phyloP scores from a whole-genome alignment of 2,888 invertebrate species.

The Heterodera filipjevi region DNA sequence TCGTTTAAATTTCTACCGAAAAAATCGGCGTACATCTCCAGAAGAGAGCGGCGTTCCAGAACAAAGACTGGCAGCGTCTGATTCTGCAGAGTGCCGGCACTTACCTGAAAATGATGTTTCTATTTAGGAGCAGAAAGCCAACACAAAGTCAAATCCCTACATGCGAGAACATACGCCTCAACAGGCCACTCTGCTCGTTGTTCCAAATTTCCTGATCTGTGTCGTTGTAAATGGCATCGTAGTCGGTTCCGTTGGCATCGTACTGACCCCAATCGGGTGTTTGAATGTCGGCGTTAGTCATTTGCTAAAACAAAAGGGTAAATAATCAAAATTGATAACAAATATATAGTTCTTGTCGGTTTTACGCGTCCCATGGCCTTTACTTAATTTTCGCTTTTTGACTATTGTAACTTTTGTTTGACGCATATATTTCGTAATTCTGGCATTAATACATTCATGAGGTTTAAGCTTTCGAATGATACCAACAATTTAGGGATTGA shows the following conservation, averaged over 20 bases:
- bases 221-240: conserved; percentile 69
- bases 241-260: conserved; percentile 66
- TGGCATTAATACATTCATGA: too few species aligned
- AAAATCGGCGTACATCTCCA: conserved; percentile 99
- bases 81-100: conserved; percentile 97
- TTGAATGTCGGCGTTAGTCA: too few species aligned
- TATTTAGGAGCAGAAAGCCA: conserved; percentile 25
- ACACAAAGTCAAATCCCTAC: conserved; percentile 82
- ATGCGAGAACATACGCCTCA: conserved; percentile 95
- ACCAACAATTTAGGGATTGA: too few species aligned
- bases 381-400: too few species aligned
- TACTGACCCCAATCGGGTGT: conserved; percentile 71
- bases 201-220: conserved; percentile 74
- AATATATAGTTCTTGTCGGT: too few species aligned
- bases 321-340: too few species aligned
- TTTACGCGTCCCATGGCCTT: too few species aligned
- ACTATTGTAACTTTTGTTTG: too few species aligned
- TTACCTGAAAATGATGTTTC: conserved; percentile 71
- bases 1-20: conserved; percentile 70
- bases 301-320: too few species aligned
- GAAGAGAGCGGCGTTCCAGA: conserved; percentile 88
- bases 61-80: conserved; percentile 98
- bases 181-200: conserved; percentile 87
- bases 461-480: too few species aligned
- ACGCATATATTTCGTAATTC: too few species aligned